Percentiles rank a stretch among this genome's conserved stretches.
Evolutionary conservation across 2,113 vertebrate genomes (phyloP).

Genomic region (Ahaetulla prasina): DNA sequence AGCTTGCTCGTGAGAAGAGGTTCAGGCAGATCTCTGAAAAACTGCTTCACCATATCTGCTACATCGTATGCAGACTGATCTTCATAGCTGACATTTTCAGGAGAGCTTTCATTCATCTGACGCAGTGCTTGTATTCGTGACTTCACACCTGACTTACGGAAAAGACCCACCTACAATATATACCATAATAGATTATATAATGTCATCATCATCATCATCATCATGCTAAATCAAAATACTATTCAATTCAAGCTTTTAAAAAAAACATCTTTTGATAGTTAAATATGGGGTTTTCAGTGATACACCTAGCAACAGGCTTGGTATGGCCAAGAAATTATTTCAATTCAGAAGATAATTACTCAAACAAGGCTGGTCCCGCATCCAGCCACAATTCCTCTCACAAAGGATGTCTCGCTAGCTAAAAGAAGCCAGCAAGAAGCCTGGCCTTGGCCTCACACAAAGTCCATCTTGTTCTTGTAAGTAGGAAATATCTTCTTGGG

Average conservation of each 20-base stretch:
- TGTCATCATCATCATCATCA: not conserved
- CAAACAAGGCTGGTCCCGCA: not conserved
- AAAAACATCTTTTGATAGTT: not conserved
- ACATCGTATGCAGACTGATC: constrained; percentile 96
- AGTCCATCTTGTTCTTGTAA: not conserved
- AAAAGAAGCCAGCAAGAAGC: not conserved
- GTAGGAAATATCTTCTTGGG: not conserved
- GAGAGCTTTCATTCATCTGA: constrained; percentile 91
- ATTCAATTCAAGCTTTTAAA: not conserved
- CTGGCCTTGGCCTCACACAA: not conserved
- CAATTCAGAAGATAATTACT: not conserved
- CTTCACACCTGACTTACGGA: constrained; percentile 95
- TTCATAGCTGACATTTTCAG: constrained; percentile 88
- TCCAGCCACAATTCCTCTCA: not conserved
- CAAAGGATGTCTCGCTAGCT: not conserved
- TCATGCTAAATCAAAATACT: not conserved
- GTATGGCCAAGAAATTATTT: not conserved
- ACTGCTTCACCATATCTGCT: constrained; percentile 98
- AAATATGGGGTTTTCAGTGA: not conserved
- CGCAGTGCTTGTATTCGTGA: constrained; percentile 92
- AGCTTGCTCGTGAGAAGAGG: constrained; percentile 95
- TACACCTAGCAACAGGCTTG: not conserved
- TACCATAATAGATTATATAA: not conserved
- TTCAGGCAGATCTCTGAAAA: constrained; percentile 94
- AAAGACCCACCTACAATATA: constrained; percentile 85